Percentiles rank a stretch among this genome's conserved stretches.
phyloP scores from a whole-genome alignment of 2,113 vertebrate genomes.

The Daboia siamensis region DNA sequence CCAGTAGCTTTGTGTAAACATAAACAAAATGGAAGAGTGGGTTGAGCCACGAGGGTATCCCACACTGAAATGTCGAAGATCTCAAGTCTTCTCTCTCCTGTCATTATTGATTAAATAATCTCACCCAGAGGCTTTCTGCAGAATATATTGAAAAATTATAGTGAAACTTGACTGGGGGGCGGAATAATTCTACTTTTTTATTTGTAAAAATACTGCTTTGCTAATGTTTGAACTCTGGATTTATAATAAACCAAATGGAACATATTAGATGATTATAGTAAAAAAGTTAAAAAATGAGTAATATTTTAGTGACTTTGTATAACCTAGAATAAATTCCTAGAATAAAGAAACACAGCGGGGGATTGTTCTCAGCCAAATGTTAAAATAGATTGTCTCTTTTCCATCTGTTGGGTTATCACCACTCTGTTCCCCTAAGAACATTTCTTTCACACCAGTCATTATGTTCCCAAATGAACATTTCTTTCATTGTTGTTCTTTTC shows the following conservation, averaged over 20 bases:
- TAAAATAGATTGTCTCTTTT: background rate
- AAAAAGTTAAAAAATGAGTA: background rate
- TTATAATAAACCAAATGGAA: background rate
- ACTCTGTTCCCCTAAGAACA: background rate
- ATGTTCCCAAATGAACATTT: slow-evolving; percentile 2
- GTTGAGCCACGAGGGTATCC: background rate
- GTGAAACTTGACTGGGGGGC: background rate
- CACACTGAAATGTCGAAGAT: background rate
- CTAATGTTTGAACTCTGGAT: background rate
- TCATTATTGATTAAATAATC: background rate
- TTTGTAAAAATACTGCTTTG: background rate
- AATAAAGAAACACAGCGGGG: background rate
- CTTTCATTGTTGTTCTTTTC: background rate
- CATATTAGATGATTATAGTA: background rate
- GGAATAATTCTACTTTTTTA: background rate
- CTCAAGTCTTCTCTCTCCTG: background rate
- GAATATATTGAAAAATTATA: background rate
- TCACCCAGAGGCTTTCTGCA: background rate
- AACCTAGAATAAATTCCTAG: background rate
- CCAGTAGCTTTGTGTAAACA: background rate
- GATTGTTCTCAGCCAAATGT: slow-evolving; percentile 15
- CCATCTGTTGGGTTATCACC: slow-evolving; percentile 18
- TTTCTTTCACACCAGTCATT: background rate
- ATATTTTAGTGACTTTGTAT: background rate
- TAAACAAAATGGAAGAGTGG: background rate